Evolutionary conservation across 2,888 invertebrate species (phyloP).

Genomic region (Colletes collaris): DNA sequence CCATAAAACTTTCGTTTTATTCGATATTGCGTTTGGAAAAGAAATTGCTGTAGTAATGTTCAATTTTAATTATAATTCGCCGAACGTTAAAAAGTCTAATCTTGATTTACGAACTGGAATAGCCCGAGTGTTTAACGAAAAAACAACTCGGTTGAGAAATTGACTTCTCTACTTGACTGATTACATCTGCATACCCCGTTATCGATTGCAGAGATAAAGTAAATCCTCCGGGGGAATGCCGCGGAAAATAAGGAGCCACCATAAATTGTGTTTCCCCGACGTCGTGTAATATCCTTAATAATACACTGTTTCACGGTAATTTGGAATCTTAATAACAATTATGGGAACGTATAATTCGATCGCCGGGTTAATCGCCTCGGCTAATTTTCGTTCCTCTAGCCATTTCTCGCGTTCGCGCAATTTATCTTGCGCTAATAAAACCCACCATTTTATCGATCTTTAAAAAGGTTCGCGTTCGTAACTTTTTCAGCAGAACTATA

Average conservation of each 20-base stretch:
- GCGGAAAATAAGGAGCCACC: constrained; percentile 42
- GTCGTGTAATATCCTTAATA: constrained; percentile 52
- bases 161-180: constrained; percentile 15
- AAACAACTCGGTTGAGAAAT: not conserved
- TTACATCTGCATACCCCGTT: constrained; percentile 26
- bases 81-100: too few relatives aligned
- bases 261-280: constrained; percentile 41
- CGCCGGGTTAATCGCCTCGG: constrained; percentile 23
- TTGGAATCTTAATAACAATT: constrained; percentile 70
- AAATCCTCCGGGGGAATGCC: constrained; percentile 32
- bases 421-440: not conserved
- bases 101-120: not conserved
- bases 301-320: constrained; percentile 51
- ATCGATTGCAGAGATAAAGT: constrained; percentile 40
- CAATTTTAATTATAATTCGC: too few relatives aligned
- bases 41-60: too few relatives aligned
- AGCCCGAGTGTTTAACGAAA: not conserved
- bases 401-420: not conserved
- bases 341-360: constrained; percentile 37
- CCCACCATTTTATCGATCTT: not conserved
- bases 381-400: constrained; percentile 3
- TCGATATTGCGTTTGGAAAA: too few relatives aligned
- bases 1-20: too few relatives aligned
- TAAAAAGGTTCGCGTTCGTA: not conserved
- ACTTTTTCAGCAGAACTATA: too few relatives aligned